These are phyloP conservation scores for Aphaenogaster floridana DNA, from an alignment of 1,140 invertebrate species.

Conservation along the genomic window DNA sequence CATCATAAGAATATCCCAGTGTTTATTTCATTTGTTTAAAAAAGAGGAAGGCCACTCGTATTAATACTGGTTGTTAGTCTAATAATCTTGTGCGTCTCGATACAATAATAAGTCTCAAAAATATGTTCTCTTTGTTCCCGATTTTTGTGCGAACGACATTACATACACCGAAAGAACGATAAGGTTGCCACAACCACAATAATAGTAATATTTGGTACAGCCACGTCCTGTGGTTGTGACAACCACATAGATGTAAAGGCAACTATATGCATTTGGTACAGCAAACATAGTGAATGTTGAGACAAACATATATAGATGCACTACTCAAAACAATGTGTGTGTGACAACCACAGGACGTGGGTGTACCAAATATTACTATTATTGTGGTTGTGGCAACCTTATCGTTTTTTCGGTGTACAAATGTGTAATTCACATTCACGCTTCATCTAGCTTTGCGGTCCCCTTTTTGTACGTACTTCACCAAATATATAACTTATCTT, in stretches of 20 bases:
- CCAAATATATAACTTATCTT: slow-evolving; percentile 34
- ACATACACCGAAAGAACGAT: background rate
- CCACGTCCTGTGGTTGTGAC: no score
- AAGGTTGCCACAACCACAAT: no score
- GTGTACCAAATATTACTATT: no score
- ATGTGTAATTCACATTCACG: background rate
- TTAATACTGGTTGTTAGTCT: slow-evolving; percentile 81
- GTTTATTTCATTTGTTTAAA: slow-evolving; percentile 47
- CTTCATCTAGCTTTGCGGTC: background rate
- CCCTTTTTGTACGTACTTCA: slow-evolving; percentile 44
- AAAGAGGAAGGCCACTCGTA: slow-evolving; percentile 73
- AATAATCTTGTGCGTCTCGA: slow-evolving; percentile 68
- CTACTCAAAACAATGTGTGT: no score
- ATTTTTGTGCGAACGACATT: slow-evolving; percentile 20
- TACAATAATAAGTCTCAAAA: slow-evolving; percentile 77
- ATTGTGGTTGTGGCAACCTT: no score
- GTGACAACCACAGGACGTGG: no score
- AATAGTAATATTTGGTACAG: no score
- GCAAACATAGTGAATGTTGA: no score
- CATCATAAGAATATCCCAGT: slow-evolving; percentile 51
- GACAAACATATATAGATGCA: no score
- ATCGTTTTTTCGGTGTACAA: background rate
- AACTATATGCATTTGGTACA: no score
- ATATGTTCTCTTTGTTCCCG: slow-evolving; percentile 65
- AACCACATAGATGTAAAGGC: no score